Percentiles rank a stretch among this genome's conserved stretches.
Conservation (phyloP, 2,888 invertebrate species). For the Stegana nigrithorax region DNA sequence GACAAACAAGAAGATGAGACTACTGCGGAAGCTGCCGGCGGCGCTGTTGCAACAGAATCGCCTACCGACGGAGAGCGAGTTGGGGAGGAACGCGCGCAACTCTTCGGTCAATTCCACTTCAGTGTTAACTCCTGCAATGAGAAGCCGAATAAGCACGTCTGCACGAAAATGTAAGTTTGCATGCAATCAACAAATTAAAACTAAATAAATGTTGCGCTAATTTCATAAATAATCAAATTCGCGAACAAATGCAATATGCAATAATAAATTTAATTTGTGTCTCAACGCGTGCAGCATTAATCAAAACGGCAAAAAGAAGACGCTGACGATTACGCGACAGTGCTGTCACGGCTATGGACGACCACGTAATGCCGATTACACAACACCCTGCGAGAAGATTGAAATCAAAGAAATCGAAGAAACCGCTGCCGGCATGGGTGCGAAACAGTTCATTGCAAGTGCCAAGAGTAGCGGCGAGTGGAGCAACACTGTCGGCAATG, state of each 20-base stretch:
- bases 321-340: constrained; percentile 74
- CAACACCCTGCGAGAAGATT: constrained; percentile 71
- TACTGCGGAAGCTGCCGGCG: constrained; percentile 37
- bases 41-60: constrained; percentile 36
- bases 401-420: constrained; percentile 72
- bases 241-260: constrained; percentile 11
- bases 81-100: constrained; percentile 43
- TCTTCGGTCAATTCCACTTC: constrained; percentile 65
- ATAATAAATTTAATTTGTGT: no score
- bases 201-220: constrained; percentile 6
- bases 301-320: constrained; percentile 73
- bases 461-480: constrained; percentile 70
- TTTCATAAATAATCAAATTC: constrained; percentile 1
- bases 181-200: no score
- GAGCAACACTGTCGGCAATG: constrained; percentile 68
- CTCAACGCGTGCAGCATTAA: constrained; percentile 71
- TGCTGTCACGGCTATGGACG: constrained; percentile 78
- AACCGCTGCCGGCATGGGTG: constrained; percentile 72
- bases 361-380: constrained; percentile 62
- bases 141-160: constrained; percentile 67
- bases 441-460: constrained; percentile 72
- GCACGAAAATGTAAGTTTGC: constrained; percentile 66
- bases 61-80: constrained; percentile 40
- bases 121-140: constrained; percentile 68
- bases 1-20: constrained; percentile 71